These are phyloP conservation scores for Coregonus ussuriensis DNA, from an alignment of 2,797 vertebrate species.

Conservation along the genomic window DNA sequence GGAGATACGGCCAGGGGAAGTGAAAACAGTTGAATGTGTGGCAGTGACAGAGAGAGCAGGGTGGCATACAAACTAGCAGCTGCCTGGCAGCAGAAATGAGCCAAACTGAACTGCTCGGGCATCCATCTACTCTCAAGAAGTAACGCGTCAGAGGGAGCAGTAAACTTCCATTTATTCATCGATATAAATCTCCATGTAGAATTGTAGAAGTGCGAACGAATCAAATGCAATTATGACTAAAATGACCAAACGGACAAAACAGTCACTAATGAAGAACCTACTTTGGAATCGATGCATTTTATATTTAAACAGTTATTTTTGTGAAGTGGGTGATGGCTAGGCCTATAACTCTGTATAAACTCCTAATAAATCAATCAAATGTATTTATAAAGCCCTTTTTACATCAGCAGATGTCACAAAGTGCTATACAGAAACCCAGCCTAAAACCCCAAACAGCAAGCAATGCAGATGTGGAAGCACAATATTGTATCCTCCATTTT, in stretches of 20 bases:
- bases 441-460: too few species aligned
- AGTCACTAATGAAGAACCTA: not conserved
- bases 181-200: not conserved
- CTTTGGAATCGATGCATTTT: not conserved
- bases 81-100: not conserved
- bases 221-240: not conserved
- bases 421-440: too few species aligned
- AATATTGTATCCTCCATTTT: not conserved
- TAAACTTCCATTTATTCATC: not conserved
- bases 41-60: conserved; percentile 14
- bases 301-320: not conserved
- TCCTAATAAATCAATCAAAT: too few species aligned
- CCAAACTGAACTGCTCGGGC: not conserved
- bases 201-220: not conserved
- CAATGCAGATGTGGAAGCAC: too few species aligned
- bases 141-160: not conserved
- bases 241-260: not conserved
- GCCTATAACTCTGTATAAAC: not conserved
- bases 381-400: too few species aligned
- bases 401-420: too few species aligned
- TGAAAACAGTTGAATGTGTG: conserved; percentile 28
- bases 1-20: conserved; percentile 17
- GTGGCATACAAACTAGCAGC: conserved; percentile 18
- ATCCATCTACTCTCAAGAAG: not conserved
- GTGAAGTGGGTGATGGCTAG: not conserved